Evolutionary conservation across 2,797 vertebrate species (phyloP).

Genomic region (Hemibagrus guttatus): DNA sequence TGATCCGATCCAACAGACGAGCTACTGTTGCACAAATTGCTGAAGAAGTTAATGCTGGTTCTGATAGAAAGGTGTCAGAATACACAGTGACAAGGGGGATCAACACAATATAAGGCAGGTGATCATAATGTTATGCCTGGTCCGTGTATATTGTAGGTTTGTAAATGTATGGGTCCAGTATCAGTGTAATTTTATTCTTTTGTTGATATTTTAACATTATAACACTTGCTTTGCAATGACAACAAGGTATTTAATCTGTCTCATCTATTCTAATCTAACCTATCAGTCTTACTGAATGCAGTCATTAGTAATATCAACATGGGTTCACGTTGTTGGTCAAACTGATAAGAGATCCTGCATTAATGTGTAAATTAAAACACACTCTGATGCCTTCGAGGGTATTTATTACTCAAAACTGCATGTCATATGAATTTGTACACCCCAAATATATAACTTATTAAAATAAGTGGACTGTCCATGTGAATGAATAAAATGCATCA

Average conservation of each 20-base stretch:
- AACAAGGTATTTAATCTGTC: not conserved
- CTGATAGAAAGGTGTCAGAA: no score
- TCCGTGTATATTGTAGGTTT: not conserved
- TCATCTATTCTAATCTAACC: not conserved
- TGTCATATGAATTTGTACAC: no score
- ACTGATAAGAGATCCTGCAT: not conserved
- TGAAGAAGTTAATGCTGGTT: no score
- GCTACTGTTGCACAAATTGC: no score
- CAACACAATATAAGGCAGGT: no score
- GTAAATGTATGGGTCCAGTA: not conserved
- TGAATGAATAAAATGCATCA: not conserved
- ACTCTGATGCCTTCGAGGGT: no score
- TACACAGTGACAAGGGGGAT: no score
- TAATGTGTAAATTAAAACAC: not conserved
- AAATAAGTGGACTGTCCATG: not conserved
- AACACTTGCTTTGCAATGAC: not conserved
- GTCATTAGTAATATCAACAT: not conserved
- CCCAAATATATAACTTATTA: no score
- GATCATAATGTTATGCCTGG: no score
- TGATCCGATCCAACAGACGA: no score
- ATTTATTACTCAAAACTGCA: not conserved
- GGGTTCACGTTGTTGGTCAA: not conserved
- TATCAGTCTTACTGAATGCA: not conserved
- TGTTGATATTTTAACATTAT: not conserved
- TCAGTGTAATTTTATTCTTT: not conserved